phyloP scores from a whole-genome alignment of 1,140 invertebrate genomes.

The Sitodiplosis mosellana region DNA sequence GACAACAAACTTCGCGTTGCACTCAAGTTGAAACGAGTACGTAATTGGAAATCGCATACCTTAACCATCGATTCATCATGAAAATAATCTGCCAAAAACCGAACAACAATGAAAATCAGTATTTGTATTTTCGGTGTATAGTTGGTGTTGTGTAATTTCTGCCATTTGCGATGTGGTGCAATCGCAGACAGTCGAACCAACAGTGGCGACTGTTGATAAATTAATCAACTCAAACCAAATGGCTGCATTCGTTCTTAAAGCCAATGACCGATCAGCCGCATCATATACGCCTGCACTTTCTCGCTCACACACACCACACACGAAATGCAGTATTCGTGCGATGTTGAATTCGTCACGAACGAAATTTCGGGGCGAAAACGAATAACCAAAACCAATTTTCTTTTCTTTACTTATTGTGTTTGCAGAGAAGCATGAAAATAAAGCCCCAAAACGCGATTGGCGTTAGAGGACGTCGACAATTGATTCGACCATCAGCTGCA shows the following conservation, averaged over 20 bases:
- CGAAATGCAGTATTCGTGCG: no score
- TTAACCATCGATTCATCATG: neutral
- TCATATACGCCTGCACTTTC: no score
- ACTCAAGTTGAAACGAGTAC: conserved; percentile 23
- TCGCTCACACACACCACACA: no score
- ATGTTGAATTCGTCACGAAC: no score
- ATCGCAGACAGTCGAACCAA: no score
- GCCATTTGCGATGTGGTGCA: no score
- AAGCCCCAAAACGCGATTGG: neutral
- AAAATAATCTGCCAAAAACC: conserved; percentile 1
- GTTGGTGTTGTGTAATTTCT: no score
- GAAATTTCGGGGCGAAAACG: neutral
- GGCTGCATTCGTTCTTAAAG: no score
- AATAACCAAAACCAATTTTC: conserved; percentile 2
- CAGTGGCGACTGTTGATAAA: no score
- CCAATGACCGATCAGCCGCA: no score
- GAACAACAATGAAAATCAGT: neutral
- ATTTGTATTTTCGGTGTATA: no score
- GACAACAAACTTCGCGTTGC: conserved; percentile 19
- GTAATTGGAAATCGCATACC: conserved; percentile 8
- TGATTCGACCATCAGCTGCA: neutral
- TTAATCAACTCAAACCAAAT: no score
- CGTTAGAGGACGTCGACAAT: neutral
- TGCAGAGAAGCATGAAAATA: neutral
- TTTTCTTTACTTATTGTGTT: conserved; percentile 3